Evolutionary conservation across 2,797 vertebrate species (phyloP), one percentile per base, ranked within the genome.

Genomic region (Fringilla coelebs): DNA sequence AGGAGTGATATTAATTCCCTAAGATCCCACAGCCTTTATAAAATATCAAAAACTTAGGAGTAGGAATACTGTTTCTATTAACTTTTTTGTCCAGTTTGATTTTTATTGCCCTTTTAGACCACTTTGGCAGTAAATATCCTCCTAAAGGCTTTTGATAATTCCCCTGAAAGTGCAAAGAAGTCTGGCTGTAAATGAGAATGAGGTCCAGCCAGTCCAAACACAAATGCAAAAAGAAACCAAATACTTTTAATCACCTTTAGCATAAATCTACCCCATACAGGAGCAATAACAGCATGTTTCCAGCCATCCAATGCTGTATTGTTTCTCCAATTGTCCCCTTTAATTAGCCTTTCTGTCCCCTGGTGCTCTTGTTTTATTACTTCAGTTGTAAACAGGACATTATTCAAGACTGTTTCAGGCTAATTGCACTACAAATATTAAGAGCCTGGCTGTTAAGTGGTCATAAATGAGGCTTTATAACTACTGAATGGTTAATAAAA

Each of bases 341-440:
- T 94, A 95, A 95, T 95, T 94, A 95, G 88, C 58, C 73, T 76
- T 77, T 96, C 54, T 88, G 41, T 96, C 65, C 79, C 94, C 90
- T 81, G 78, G 83, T 96, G 94, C 60, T 95, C 72, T 77, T 92
- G 73, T 75, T 94, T 96, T 96, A 95, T 89, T 96, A 63, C 77
- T 72, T 60, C 49, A 48, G 77, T 82, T 96, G 84, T 94, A 94
- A 96, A 96, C 85, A 96, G 92, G 93, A 81, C 90, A 93, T 96
- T 94, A 95, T 95, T 96, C 84, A 95, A 91, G 85, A 85, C 65
- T 65, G 13, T 87, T 94, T 77, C 70, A 71, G 63, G 55, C 81
- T 96, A 96, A 97, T 94, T 97, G 85, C 41, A 41, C 93, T 86
- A 88, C 80, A 96, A 90, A 96, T 96, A 94, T 94, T 91, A 91